Evolutionary conservation across 2,888 invertebrate species (phyloP).

Genomic region (Epistrophella euchroma): DNA sequence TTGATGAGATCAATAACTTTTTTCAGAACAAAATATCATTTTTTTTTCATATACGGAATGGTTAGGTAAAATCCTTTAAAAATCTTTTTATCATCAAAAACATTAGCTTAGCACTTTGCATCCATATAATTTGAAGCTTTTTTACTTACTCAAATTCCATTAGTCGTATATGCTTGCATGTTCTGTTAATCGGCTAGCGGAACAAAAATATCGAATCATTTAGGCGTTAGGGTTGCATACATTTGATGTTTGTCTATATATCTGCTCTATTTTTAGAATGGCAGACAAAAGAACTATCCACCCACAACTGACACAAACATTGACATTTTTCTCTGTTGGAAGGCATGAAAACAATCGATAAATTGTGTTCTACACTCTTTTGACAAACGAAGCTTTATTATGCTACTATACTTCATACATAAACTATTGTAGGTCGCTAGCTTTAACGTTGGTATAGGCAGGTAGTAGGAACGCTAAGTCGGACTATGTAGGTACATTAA

Average conservation of each 20-base stretch:
- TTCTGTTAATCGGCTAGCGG: neutral
- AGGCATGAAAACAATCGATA: conserved; percentile 20
- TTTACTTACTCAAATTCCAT: too few species aligned
- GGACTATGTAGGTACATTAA: neutral
- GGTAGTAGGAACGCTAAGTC: neutral
- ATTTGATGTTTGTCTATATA: conserved; percentile 15
- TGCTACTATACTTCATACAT: neutral
- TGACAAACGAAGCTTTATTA: neutral
- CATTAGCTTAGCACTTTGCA: too few species aligned
- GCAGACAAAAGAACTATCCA: conserved; percentile 43
- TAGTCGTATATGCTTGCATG: too few species aligned
- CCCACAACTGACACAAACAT: conserved; percentile 23
- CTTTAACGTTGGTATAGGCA: too few species aligned
- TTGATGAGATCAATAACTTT: too few species aligned
- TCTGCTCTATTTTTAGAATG: conserved; percentile 40
- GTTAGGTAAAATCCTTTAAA: too few species aligned
- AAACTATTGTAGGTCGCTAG: neutral
- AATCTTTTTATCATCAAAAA: too few species aligned
- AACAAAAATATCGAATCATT: neutral
- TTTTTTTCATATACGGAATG: too few species aligned
- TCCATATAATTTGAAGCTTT: too few species aligned
- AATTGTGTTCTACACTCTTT: neutral
- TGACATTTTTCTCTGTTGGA: conserved; percentile 27
- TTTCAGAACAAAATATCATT: too few species aligned
- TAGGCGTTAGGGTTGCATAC: conserved; percentile 20